Evolutionary conservation across 2,113 vertebrate species (phyloP), one percentile per base, ranked within the genome.

Genomic region (Peromyscus leucopus): DNA sequence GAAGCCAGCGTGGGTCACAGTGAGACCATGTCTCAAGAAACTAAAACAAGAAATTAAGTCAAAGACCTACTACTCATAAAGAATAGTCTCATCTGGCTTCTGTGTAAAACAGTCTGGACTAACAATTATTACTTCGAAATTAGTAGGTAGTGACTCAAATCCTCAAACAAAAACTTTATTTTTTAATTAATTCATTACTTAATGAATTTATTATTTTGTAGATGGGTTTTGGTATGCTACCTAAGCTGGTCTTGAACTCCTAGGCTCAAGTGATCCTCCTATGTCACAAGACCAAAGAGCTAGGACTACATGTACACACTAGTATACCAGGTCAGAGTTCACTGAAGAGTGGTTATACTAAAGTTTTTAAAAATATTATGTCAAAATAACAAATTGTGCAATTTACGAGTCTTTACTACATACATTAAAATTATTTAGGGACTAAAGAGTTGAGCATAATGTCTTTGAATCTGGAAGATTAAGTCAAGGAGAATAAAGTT

Each of bases 321-420:
- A 39, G 21, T 39, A 11, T 2, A 61, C 80, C 55, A 74, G 39
- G 55, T 36, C 42, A n/a, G 95, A 93, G 5, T 48, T 82, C 93
- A 87, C 87, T 74, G 67, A 94, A 94, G 78, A 95, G 39, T n/a
- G 86, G 36, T 86, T 96, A 86, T 79, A 33, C 88, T 96, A 17
- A 90, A 79, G 28, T 21, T 85, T 87, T 51, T 94, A 79, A 94
- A 95, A 91, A 95, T 31, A 89, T 13, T 33, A 89, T 80, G 88
- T 92, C 65, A 92, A 96, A 87, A 57, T 93, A 93, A 91, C 28
- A 86, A 95, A 55, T 59, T 83, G 3, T 26, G 19, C 1, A 87
- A 55, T 48, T 72, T 26, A 59, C 61, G 36, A 74, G 24, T 89
- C 39, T 90, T 92, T 13, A 59, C 8, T 48, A 80, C 3, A 90